These are phyloP conservation scores for Phengaris arion DNA, from an alignment of 2,888 invertebrate species.

Conservation along the genomic window DNA sequence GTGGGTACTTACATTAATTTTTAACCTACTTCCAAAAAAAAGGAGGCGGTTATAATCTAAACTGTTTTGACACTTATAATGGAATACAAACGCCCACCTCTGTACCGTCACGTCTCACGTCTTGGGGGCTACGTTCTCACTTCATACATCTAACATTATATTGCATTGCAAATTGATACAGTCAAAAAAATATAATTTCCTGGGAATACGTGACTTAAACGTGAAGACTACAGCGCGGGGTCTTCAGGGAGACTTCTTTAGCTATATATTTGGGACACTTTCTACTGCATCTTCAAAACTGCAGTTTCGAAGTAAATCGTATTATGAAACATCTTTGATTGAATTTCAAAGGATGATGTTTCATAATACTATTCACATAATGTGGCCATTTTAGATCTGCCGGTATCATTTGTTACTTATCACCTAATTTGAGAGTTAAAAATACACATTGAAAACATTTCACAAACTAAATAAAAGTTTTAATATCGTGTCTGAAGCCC, in stretches of 20 bases:
- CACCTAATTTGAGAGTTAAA: neutral
- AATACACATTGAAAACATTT: neutral
- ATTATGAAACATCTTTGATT: too few species aligned
- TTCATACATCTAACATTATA: constrained; percentile 2
- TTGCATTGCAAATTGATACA: constrained; percentile 7
- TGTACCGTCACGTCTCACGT: neutral
- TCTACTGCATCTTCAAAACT: too few species aligned
- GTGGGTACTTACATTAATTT: neutral
- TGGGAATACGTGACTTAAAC: neutral
- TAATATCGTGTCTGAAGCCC: constrained; percentile 17
- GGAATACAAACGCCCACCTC: neutral
- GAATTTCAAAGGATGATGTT: too few species aligned
- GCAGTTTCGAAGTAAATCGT: too few species aligned
- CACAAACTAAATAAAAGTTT: constrained; percentile 17
- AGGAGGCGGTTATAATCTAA: neutral
- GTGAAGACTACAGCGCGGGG: neutral
- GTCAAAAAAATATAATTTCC: constrained; percentile 14
- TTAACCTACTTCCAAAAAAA: too few species aligned
- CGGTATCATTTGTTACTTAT: too few species aligned
- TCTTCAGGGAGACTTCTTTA: neutral
- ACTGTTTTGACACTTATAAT: constrained; percentile 3
- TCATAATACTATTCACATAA: too few species aligned
- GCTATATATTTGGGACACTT: too few species aligned
- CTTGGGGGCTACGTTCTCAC: constrained; percentile 8
- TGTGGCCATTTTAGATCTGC: too few species aligned